Evolutionary conservation across 2,888 invertebrate species (phyloP), one percentile per base, ranked within the genome.

Genomic region (Aspidiotus rigidus): DNA sequence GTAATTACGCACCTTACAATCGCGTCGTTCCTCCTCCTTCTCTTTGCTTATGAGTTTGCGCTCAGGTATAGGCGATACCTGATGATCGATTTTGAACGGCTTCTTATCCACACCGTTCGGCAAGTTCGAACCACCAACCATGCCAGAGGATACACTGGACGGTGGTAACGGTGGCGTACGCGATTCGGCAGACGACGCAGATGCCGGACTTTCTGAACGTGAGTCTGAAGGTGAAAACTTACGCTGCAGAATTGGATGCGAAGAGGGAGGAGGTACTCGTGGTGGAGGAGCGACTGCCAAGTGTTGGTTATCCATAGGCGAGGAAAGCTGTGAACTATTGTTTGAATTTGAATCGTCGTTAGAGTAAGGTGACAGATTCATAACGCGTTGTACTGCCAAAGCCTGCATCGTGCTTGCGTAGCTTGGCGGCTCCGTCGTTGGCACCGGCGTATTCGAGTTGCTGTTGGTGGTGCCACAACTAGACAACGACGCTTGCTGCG

Each of bases 1-100:
- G 78, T 95, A 96, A 77, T 94, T 93, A 73, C 93, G 84, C 63
- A 93, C 92, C 78, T 91, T 90, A 74, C 90, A 90, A 77, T 94
- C 94, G 73, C 92, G 83, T 71, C 95, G 83, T 77, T 95, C 93
- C 74, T 93, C 93, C 77, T 89, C 89, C 75, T 87, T 86, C 76
- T 92, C 91, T 78, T 93, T 92, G 75, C 92, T 92, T 77, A 93
- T 88, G 77, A 89, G 89, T 76, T 89, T 91, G 17, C 95, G 83
- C 76, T 95, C 94, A 0, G 96, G 96, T 76, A 95, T 96, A 0
- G 96, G 96, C 7, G 95, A 95, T 28, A 28, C 28, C 76, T 93
- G 91, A 77, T 93, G 93, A 74, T 93, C 87, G 73, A 92, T 91
- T 80, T 93, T 93, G 44, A 71, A 74, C 15, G 73, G 73, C 62